Conservation (phyloP, 2,797 vertebrate species). For the Sebastes oblongus region DNA sequence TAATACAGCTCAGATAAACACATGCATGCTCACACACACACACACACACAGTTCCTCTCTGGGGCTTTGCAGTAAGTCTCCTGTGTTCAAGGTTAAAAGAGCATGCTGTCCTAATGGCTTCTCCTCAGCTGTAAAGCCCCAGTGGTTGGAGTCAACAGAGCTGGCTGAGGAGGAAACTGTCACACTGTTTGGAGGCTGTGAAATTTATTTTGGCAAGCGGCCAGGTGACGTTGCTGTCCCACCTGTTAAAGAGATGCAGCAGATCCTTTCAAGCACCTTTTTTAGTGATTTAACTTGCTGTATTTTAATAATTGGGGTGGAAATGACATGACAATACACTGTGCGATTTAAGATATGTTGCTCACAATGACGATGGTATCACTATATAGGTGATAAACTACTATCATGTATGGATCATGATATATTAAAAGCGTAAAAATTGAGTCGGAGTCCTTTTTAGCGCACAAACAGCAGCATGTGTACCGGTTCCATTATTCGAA, state of each 20-base stretch:
- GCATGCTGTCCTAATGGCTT: conserved; percentile 18
- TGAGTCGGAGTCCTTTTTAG: background rate
- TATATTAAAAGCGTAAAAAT: too few relatives aligned
- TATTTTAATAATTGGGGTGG: background rate
- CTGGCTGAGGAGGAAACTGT: background rate
- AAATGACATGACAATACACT: background rate
- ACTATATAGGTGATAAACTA: background rate
- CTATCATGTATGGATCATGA: background rate
- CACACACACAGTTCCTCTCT: background rate
- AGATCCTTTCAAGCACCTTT: background rate
- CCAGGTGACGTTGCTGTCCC: too few relatives aligned
- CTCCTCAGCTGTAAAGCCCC: conserved; percentile 19
- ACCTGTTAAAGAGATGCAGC: background rate
- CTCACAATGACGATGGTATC: background rate
- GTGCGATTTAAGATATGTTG: background rate
- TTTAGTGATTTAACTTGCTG: background rate
- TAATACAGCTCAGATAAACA: background rate
- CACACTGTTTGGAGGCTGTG: background rate
- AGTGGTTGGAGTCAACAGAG: conserved; percentile 13
- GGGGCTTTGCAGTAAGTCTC: conserved; percentile 55
- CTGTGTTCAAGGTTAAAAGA: conserved; percentile 19
- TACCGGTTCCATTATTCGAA: background rate
- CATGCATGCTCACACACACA: background rate
- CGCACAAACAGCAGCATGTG: background rate
- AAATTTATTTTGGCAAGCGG: background rate